Conservation (phyloP, 2,113 vertebrate genomes). For the Plestiodon gilberti region DNA sequence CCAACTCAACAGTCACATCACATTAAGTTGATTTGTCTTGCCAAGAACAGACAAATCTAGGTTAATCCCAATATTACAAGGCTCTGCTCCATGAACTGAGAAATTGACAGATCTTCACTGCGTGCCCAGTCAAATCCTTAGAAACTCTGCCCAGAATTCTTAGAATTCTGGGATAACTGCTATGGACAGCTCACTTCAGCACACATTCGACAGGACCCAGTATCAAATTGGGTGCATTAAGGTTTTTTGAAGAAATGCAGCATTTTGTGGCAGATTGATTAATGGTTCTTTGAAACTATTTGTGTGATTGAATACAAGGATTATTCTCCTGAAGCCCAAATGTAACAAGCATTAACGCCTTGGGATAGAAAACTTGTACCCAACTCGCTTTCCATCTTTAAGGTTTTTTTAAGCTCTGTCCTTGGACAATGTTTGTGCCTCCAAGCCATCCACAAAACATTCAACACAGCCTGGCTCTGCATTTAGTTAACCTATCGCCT, state of each 20-base stretch:
- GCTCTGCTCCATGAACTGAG: slow-evolving; percentile 23
- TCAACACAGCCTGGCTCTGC: slow-evolving; percentile 20
- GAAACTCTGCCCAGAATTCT: neutral
- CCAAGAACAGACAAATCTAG: slow-evolving; percentile 33
- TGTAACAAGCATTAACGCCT: neutral
- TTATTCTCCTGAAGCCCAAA: slow-evolving; percentile 9
- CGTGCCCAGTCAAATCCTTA: slow-evolving; percentile 1
- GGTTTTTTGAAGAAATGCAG: neutral
- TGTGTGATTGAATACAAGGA: slow-evolving; percentile 41
- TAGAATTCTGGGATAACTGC: neutral
- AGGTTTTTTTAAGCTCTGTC: neutral
- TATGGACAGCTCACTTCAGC: neutral
- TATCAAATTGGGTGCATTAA: slow-evolving; percentile 3
- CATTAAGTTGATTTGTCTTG: slow-evolving; percentile 30
- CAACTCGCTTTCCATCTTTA: neutral
- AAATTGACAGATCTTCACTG: slow-evolving; percentile 26
- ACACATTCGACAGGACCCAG: slow-evolving; percentile 30
- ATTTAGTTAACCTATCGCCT: slow-evolving; percentile 41
- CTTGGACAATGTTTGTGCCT: neutral
- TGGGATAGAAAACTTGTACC: neutral
- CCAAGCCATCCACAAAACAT: slow-evolving; percentile 24
- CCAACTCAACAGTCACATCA: slow-evolving; percentile 21
- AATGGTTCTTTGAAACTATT: slow-evolving; percentile 46
- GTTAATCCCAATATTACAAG: slow-evolving; percentile 51
- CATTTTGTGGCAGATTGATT: slow-evolving; percentile 38